These are phyloP conservation scores for Andricus grossulariae DNA, from an alignment of 1,140 invertebrate genomes.

Conservation along the genomic window DNA sequence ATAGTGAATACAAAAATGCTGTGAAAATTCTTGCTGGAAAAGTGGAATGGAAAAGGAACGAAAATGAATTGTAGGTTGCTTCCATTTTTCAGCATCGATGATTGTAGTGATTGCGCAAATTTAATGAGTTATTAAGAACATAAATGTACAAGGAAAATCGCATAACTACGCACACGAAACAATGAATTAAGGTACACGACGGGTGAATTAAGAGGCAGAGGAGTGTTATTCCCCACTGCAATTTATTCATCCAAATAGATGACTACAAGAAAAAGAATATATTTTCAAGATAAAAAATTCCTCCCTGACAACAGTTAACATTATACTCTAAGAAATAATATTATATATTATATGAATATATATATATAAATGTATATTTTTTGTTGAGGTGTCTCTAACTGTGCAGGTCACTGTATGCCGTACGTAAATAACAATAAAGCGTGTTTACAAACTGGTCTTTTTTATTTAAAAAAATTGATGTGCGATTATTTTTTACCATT, in stretches of 20 bases:
- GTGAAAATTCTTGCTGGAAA: constrained; percentile 34
- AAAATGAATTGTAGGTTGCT: background rate
- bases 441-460: constrained; percentile 55
- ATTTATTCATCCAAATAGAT: background rate
- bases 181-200: constrained; percentile 44
- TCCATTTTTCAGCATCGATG: constrained; percentile 19
- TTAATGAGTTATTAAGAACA: constrained; percentile 25
- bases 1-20: constrained; percentile 2
- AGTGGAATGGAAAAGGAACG: constrained; percentile 36
- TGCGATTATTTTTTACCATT: background rate
- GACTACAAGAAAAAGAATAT: constrained; percentile 35
- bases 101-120: constrained; percentile 34
- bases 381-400: constrained; percentile 57
- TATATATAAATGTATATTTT: constrained; percentile 51
- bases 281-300: constrained; percentile 32
- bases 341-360: constrained; percentile 24
- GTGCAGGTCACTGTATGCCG: constrained; percentile 61
- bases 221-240: constrained; percentile 1
- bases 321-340: constrained; percentile 42
- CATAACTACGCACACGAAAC: constrained; percentile 52
- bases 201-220: constrained; percentile 13
- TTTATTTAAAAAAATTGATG: background rate
- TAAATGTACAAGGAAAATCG: constrained; percentile 37
- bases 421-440: constrained; percentile 63
- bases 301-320: constrained; percentile 39